Percentiles rank a stretch among this genome's conserved stretches.
Conservation (phyloP, 2,113 vertebrate species). For the Alouatta palliata region DNA sequence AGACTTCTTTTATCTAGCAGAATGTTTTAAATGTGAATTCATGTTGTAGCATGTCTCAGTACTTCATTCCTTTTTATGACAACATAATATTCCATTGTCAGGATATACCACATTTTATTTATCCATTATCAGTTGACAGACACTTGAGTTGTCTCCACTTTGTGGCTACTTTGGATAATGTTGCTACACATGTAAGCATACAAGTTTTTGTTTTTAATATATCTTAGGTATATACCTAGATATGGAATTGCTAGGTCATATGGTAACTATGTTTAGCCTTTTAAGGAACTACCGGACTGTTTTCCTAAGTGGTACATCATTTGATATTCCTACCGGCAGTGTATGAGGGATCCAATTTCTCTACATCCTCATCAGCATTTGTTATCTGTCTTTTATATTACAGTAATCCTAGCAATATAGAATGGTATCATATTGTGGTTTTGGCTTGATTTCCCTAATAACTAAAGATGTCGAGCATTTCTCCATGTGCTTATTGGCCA, state of each 20-base stretch:
- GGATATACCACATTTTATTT: background rate
- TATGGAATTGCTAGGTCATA: background rate
- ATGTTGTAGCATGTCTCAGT: background rate
- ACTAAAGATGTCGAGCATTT: background rate
- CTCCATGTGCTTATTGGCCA: background rate
- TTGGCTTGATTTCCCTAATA: background rate
- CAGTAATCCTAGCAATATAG: background rate
- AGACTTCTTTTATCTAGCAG: background rate
- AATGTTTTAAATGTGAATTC: background rate
- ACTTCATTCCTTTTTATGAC: background rate
- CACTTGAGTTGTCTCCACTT: background rate
- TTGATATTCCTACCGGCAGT: background rate
- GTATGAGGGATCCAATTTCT: background rate
- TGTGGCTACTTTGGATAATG: background rate
- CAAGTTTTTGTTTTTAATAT: background rate
- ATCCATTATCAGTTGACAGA: background rate
- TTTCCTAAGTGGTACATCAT: background rate
- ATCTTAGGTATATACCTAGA: background rate
- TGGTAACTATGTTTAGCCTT: background rate
- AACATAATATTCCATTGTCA: background rate
- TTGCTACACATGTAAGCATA: background rate
- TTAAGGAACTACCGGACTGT: background rate
- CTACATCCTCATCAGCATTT: background rate
- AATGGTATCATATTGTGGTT: background rate
- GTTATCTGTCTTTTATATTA: background rate